A percentile compares a stretch with the other conserved stretches of the same genome.
phyloP scores from a whole-genome alignment of 2,797 vertebrate species.

The Spatula clypeata region DNA sequence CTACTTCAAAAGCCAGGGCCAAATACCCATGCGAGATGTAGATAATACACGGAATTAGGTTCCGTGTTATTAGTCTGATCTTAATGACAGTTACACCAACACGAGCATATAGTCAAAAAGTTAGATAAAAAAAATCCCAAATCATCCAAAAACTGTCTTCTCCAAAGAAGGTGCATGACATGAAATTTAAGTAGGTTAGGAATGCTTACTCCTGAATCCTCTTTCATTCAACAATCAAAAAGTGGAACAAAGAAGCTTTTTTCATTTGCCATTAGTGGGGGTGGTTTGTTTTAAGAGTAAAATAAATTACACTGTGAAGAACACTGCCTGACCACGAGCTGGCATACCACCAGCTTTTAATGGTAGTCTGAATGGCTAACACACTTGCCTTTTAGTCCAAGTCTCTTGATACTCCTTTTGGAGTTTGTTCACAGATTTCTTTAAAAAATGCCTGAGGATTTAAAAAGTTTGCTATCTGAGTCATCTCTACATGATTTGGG shows the following conservation, averaged over 20 bases:
- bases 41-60: neutral
- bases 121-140: neutral
- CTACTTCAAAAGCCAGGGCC: neutral
- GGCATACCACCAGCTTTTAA: constrained; percentile 60
- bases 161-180: neutral
- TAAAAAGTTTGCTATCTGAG: constrained; percentile 36
- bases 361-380: constrained; percentile 47
- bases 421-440: constrained; percentile 35
- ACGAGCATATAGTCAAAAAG: neutral
- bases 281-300: constrained; percentile 52
- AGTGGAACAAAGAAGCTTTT: constrained; percentile 5
- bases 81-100: neutral
- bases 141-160: neutral
- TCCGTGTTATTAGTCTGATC: neutral
- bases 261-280: constrained; percentile 28
- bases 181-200: constrained; percentile 38
- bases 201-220: constrained; percentile 31
- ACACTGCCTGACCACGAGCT: constrained; percentile 14
- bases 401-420: constrained; percentile 22
- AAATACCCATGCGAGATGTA: neutral
- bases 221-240: constrained; percentile 55
- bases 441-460: neutral
- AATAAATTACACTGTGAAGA: constrained; percentile 60
- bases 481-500: constrained; percentile 42
- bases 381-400: constrained; percentile 27